These are phyloP conservation scores for Azemiops feae DNA, from an alignment of 2,113 vertebrate genomes.

Conservation along the genomic window DNA sequence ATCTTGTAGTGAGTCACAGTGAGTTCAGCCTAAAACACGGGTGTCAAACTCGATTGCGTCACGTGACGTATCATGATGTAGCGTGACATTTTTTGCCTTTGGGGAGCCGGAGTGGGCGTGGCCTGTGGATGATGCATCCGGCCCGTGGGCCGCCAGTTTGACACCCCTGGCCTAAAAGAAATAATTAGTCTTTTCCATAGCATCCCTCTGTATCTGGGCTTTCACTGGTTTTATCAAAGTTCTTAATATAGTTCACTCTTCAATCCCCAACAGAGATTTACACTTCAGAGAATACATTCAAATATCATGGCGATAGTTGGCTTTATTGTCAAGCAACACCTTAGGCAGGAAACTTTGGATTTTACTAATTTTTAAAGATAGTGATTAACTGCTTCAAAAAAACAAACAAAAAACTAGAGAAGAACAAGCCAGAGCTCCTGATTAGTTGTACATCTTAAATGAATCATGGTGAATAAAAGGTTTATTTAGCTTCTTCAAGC, in stretches of 20 bases:
- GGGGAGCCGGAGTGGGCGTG: too few relatives aligned
- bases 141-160: too few relatives aligned
- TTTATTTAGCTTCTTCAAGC: background rate
- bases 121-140: too few relatives aligned
- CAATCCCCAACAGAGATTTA: constrained; percentile 22
- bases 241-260: constrained; percentile 15
- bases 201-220: constrained; percentile 34
- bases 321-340: constrained; percentile 22
- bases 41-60: too few relatives aligned
- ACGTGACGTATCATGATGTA: too few relatives aligned
- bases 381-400: too few relatives aligned
- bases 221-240: constrained; percentile 51
- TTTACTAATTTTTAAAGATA: too few relatives aligned
- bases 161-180: background rate
- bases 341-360: background rate
- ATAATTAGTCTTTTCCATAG: constrained; percentile 46
- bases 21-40: background rate
- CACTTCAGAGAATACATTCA: constrained; percentile 44
- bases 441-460: background rate
- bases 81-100: too few relatives aligned
- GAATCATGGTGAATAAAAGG: background rate
- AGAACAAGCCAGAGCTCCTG: background rate
- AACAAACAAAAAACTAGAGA: too few relatives aligned
- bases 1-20: constrained; percentile 33
- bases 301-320: constrained; percentile 22